Conservation (phyloP, 37 sponge, comb jelly and placozoan species). For the Halisarca cf. caerulea region DNA sequence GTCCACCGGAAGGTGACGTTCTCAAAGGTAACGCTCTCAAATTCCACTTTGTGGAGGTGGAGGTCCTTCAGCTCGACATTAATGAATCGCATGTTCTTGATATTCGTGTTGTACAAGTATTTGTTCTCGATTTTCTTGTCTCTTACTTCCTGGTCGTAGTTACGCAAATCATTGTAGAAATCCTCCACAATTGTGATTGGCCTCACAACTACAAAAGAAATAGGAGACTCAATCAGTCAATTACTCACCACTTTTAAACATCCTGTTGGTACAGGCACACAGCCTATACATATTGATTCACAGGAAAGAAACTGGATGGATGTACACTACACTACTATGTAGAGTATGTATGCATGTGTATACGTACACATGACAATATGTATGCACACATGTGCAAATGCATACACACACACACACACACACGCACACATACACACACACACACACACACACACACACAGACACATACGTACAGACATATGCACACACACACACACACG, state of each 20-base stretch:
- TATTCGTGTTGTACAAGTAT: neutral
- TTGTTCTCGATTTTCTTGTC: neutral
- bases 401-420: slow-evolving; percentile 20
- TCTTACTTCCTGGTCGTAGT: too few relatives aligned
- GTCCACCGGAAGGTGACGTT: neutral
- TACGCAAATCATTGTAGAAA: too few relatives aligned
- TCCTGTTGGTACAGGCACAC: too few relatives aligned
- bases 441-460: slow-evolving; percentile 23
- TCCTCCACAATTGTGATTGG: too few relatives aligned
- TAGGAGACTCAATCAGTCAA: neutral
- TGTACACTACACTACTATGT: too few relatives aligned
- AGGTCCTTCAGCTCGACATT: neutral
- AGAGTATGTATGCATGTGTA: neutral
- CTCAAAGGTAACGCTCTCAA: neutral
- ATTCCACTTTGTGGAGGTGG: neutral
- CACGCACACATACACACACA: neutral
- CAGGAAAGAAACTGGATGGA: too few relatives aligned
- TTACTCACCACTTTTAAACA: too few relatives aligned
- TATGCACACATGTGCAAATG: neutral
- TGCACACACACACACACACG: neutral
- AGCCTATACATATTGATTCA: too few relatives aligned
- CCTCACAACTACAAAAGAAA: too few relatives aligned
- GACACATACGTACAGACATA: neutral
- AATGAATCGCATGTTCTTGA: neutral
- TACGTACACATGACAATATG: neutral